phyloP scores from a whole-genome alignment of 2,888 invertebrate genomes.

The Celastrina argiolus region DNA sequence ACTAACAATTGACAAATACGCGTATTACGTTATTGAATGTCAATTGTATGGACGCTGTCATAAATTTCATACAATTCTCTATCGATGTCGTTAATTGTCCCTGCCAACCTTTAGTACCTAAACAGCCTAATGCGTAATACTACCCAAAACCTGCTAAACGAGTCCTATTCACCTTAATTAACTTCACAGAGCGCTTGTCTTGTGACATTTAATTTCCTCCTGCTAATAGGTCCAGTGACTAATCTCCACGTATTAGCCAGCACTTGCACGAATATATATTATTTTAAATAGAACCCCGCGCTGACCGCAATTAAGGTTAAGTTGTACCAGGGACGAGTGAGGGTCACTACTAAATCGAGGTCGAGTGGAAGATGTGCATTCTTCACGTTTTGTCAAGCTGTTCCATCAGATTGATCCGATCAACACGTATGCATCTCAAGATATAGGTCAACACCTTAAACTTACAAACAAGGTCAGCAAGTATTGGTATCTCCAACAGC shows the following conservation, averaged over 20 bases:
- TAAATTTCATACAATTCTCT: too few relatives aligned
- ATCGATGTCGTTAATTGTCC: too few relatives aligned
- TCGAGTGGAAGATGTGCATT: neutral
- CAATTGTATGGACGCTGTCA: too few relatives aligned
- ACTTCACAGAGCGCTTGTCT: neutral
- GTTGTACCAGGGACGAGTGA: neutral
- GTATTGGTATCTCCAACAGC: too few relatives aligned
- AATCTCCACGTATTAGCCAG: neutral
- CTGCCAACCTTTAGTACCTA: too few relatives aligned
- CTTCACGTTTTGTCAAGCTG: neutral
- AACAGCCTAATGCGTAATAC: too few relatives aligned
- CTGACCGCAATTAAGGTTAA: constrained; percentile 9
- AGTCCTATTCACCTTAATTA: neutral
- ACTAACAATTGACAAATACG: too few relatives aligned
- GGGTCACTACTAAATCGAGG: neutral
- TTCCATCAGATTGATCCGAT: neutral
- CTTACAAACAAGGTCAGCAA: too few relatives aligned
- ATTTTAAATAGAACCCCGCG: neutral
- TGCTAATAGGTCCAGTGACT: neutral
- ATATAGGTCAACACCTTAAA: too few relatives aligned
- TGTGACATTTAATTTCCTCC: neutral
- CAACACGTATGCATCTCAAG: neutral
- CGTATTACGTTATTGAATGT: too few relatives aligned
- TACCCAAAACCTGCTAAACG: neutral
- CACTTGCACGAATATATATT: neutral